These are phyloP conservation scores for Stigmatopora nigra DNA, from an alignment of 2,113 vertebrate genomes.

Conservation along the genomic window DNA sequence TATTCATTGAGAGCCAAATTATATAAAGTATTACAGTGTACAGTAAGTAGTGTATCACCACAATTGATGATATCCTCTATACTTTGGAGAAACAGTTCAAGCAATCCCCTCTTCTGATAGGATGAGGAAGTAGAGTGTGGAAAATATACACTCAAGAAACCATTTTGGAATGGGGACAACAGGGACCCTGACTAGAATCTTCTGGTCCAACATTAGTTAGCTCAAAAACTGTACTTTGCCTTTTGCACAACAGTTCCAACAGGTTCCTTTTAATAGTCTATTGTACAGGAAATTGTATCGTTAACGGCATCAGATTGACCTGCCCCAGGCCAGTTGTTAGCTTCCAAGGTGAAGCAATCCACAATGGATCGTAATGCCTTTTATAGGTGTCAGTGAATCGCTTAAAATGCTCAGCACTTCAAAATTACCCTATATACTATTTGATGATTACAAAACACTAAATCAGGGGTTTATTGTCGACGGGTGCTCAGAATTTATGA, in stretches of 20 bases:
- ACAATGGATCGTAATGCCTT: neutral
- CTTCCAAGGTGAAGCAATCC: neutral
- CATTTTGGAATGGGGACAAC: neutral
- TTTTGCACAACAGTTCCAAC: neutral
- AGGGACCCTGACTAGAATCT: neutral
- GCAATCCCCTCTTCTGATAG: too few relatives aligned
- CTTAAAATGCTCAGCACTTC: neutral
- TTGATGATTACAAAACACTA: neutral
- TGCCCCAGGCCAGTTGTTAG: neutral
- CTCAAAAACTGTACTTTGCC: neutral
- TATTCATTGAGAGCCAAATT: neutral
- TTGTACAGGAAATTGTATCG: constrained; percentile 1
- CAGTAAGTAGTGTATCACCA: too few relatives aligned
- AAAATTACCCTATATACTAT: neutral
- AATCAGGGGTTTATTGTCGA: neutral
- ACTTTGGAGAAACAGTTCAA: too few relatives aligned
- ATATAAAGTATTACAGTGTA: neutral
- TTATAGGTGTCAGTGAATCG: neutral
- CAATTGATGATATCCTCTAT: too few relatives aligned
- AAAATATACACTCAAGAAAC: neutral
- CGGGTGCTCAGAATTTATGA: neutral
- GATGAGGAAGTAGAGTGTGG: too few relatives aligned
- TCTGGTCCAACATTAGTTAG: neutral
- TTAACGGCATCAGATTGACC: neutral
- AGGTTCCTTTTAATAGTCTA: neutral